Conservation (phyloP, 2,113 vertebrate species). For the Falco punctatus region DNA sequence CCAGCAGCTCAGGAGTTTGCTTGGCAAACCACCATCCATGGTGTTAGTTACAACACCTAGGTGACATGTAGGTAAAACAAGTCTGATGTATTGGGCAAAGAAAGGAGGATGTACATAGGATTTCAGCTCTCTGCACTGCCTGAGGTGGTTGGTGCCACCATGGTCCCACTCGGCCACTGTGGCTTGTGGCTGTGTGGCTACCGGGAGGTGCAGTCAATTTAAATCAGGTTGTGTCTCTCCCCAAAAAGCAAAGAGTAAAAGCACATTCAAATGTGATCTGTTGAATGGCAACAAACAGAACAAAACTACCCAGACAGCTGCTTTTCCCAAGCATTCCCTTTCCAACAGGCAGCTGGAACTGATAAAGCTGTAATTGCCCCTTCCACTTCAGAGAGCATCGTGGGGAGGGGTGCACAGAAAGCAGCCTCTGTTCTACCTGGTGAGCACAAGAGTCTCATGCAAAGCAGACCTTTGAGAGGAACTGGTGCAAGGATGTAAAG, state of each 20-base stretch:
- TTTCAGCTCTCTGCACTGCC: neutral
- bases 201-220: neutral
- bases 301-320: neutral
- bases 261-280: neutral
- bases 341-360: neutral
- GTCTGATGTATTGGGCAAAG: neutral
- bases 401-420: neutral
- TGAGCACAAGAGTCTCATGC: neutral
- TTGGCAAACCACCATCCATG: neutral
- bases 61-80: neutral
- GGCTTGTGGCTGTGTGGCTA: neutral
- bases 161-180: neutral
- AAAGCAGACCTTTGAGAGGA: neutral
- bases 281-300: neutral
- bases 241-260: accelerated
- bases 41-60: neutral
- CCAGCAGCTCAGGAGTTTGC: neutral
- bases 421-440: neutral
- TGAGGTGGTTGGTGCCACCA: neutral
- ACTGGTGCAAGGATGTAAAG: neutral
- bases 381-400: neutral
- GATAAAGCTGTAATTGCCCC: neutral
- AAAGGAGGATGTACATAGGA: neutral
- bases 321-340: neutral
- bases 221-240: neutral